Evolutionary conservation across 2,888 invertebrate species (phyloP).

Genomic region (Tetanocera ferruginea): DNA sequence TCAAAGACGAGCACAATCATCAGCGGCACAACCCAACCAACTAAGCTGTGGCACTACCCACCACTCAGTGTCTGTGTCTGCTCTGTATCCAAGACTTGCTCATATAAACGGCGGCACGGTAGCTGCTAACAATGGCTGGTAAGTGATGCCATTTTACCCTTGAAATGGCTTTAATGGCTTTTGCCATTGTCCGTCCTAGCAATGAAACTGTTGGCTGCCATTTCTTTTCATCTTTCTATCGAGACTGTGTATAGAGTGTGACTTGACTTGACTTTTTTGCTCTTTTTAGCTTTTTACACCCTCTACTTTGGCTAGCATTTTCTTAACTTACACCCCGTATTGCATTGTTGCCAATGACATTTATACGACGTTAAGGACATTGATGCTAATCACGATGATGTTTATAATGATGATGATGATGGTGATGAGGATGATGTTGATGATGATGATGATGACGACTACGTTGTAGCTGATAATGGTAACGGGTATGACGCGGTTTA

Average conservation of each 20-base stretch:
- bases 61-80: background rate
- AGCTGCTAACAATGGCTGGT: conserved; percentile 19
- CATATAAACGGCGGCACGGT: background rate
- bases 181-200: background rate
- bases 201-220: background rate
- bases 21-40: conserved; percentile 40
- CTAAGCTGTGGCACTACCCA: background rate
- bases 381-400: background rate
- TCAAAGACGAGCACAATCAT: conserved; percentile 49
- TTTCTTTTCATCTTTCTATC: background rate
- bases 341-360: conserved; percentile 5
- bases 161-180: conserved; percentile 24
- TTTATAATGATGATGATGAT: background rate
- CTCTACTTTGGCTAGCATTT: background rate
- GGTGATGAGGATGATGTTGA: background rate
- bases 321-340: conserved; percentile 3
- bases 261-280: conserved; percentile 30
- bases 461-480: background rate
- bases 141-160: conserved; percentile 23
- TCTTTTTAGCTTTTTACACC: conserved; percentile 29
- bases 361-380: background rate
- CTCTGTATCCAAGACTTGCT: background rate
- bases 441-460: background rate
- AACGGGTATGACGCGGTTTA: background rate
- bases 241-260: background rate